These are phyloP conservation scores for Malurus leucopterus DNA, from an alignment of 2,797 vertebrate species.

Conservation along the genomic window DNA sequence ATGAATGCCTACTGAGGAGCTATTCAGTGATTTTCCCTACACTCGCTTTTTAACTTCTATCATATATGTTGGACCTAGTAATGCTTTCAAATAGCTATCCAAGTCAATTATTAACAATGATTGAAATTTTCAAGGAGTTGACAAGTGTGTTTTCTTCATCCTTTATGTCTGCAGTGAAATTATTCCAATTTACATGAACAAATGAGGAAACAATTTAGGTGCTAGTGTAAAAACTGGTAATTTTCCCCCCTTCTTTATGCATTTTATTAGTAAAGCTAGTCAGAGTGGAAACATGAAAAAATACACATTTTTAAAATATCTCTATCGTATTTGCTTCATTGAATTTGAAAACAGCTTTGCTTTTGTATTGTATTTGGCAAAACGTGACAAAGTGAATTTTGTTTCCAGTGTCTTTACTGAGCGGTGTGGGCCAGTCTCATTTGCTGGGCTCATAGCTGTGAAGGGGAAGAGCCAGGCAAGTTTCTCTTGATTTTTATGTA, in stretches of 20 bases:
- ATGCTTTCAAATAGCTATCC: constrained; percentile 17
- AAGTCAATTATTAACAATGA: constrained; percentile 23
- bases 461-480: neutral
- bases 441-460: neutral
- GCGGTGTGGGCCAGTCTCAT: neutral
- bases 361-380: neutral
- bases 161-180: neutral
- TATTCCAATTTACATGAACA: neutral
- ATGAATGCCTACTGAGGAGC: constrained; percentile 11
- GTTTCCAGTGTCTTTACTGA: neutral
- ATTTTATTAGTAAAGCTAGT: neutral
- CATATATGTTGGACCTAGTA: constrained; percentile 10
- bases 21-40: neutral
- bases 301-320: neutral
- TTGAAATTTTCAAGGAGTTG: neutral
- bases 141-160: neutral
- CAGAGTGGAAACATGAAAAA: neutral
- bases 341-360: neutral
- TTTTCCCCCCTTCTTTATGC: neutral
- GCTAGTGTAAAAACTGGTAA: neutral
- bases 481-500: neutral
- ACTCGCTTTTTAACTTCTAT: neutral
- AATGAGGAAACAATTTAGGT: neutral
- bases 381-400: neutral
- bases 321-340: neutral